phyloP scores from a whole-genome alignment of 2,888 invertebrate genomes.

The Brachynemurus nebulosus region DNA sequence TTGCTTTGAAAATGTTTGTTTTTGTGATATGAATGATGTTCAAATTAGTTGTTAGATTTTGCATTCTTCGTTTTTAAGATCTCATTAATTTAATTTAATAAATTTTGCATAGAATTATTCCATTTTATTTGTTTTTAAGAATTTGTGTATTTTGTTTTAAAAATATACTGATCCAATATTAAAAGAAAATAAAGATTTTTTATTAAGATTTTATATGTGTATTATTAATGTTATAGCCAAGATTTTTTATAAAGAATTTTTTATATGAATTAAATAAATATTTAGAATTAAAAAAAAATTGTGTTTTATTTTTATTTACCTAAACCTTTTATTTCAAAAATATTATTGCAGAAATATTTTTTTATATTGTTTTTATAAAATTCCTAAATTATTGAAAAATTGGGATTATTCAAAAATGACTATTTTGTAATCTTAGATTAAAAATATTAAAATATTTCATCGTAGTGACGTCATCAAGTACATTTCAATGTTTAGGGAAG shows the following conservation, averaged over 20 bases:
- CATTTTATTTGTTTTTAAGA: neutral
- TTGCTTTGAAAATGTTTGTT: neutral
- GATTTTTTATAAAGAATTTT: conserved; percentile 1
- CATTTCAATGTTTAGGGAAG: too few relatives aligned
- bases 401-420: neutral
- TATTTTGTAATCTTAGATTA: neutral
- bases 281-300: conserved; percentile 1
- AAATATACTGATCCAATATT: conserved; percentile 1
- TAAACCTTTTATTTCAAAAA: neutral
- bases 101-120: neutral
- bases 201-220: neutral
- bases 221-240: neutral
- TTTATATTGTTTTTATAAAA: neutral
- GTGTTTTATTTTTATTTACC: neutral
- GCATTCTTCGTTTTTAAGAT: neutral
- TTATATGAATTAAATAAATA: neutral
- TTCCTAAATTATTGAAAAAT: neutral
- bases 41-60: conserved; percentile 6
- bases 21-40: conserved; percentile 9
- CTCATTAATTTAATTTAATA: conserved; percentile 1
- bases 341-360: neutral
- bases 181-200: neutral
- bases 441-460: neutral
- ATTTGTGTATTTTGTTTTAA: conserved; percentile 8
- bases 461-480: too few relatives aligned